Base-by-base conservation (phyloP, 2,113 vertebrate species). In the Lophius piscatorius region DNA sequence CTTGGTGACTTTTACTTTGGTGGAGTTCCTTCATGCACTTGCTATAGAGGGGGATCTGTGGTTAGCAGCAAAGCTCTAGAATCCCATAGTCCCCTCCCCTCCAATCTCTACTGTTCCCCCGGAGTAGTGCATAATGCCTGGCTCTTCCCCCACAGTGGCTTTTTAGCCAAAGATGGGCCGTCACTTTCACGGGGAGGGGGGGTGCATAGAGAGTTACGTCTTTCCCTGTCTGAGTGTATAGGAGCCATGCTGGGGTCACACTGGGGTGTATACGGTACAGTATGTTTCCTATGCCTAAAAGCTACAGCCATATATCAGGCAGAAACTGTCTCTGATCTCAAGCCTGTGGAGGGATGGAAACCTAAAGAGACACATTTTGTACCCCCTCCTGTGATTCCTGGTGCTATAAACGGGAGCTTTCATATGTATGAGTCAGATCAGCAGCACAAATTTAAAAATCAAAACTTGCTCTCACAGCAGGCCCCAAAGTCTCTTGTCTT, bases 361-460 rank as follows among this genome's bases (percentile, higher is more conserved):
- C 71, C 81, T 51, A 58, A 64, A 62, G 86, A 82, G 84, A 69
- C 65, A 0, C 18, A 60, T 76, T 80, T 47, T 35, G 52, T 70
- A n/a, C 66, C 52, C 59, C 75, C 82, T 65, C 67, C 76, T 70
- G 68, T 60, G 73, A 69, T 48, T 84, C 61, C 77, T 61, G 31
- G 33, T 20, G 24, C 80, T 82, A 81, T 73, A 83, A 84, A 83
- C 82, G 74, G 62, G 31, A 54, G 33, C 80, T 89, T 85, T 87
- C 75, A 84, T 86, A 85, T 87, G 76, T 39, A 80, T 87, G 85
- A 90, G 76, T 90, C 85, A 84, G 66, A 84, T 70, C 80, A 78
- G 76, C 75, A 46, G 76, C 36, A 52, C 72, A 66, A 73, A 82
- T 87, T 83, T 85, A 72, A 84, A 83, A 87, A 90, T 73, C 70